Base-by-base conservation (phyloP, 2,888 invertebrate species). In the Nomada flava region DNA sequence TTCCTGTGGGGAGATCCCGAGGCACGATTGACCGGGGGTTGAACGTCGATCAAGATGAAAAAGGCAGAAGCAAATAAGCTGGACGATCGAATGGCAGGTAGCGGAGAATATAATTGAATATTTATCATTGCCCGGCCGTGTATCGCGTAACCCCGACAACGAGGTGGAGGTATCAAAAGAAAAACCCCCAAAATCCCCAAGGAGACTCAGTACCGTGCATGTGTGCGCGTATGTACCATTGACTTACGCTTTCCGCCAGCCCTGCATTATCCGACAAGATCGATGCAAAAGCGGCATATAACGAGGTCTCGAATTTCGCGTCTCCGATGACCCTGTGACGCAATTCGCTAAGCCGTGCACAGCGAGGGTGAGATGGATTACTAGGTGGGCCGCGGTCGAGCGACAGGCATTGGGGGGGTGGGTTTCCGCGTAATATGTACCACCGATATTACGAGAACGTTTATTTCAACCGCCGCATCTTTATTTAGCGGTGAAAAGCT, bases 191-290 rank as follows among this genome's bases (percentile, higher is more conserved):
- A 52, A 52, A 15, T n/a, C 52, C n/a, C 9, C 7, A 18, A 7
- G 20, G 20, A 55, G 15, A 15, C n/a, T 52, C 3, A 2, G 52
- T 9, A 52, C 75, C 78, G 36, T 7, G 7, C 7, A 36, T 7
- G 36, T 5, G 36, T 36, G 36, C 7, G 36, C 36, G 7, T 36
- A 36, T 36, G 36, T 86, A 86, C 89, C 88, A 89, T 86, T 88
- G 87, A 89, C 89, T 88, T 85, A 85, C 85, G 84, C 84, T 87
- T 67, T 55, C 50, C 81, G 78, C 86, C 65, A 72, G 78, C 64
- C 67, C 76, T 78, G 84, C 78, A 77, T 87, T 85, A 75, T 81
- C 75, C 84, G 71, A 52, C 64, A 57, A 83, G 87, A 89, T 90
- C 90, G 86, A 86, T 88, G 85, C 83, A 69, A 79, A 77, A 68